Percentiles rank a stretch among this genome's conserved stretches.
Conservation (phyloP, 2,113 vertebrate species). For the Emydocephalus ijimae region DNA sequence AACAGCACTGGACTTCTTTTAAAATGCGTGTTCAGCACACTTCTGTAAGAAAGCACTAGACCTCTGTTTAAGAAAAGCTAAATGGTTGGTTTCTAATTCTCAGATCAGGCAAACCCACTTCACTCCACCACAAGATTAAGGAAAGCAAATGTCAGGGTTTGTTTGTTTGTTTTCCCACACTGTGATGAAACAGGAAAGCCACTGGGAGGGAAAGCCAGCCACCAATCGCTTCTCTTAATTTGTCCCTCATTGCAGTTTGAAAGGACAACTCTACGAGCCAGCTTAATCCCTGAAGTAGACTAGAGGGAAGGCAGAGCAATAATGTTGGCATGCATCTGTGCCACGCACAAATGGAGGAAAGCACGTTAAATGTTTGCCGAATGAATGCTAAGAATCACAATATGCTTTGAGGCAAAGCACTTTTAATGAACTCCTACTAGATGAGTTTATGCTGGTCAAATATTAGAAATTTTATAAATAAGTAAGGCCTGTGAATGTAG, state of each 20-base stretch:
- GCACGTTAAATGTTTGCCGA: not conserved
- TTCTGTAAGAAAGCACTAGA: not conserved
- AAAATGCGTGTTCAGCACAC: not conserved
- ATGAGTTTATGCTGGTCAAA: not conserved
- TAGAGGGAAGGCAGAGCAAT: not conserved
- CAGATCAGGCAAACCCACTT: not conserved
- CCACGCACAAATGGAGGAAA: not conserved
- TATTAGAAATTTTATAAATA: not conserved
- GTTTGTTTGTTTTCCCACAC: not conserved
- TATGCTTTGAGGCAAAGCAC: not conserved
- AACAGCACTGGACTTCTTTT: not conserved
- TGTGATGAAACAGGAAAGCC: not conserved
- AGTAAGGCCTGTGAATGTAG: slow-evolving; percentile 1
- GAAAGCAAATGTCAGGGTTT: not conserved
- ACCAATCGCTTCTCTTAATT: not conserved
- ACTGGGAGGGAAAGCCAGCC: not conserved
- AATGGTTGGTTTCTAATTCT: not conserved
- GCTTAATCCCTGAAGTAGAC: not conserved
- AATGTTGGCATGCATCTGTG: not conserved
- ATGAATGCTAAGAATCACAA: not conserved
- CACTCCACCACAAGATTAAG: not conserved
- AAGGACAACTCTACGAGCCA: not conserved
- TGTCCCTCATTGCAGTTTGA: not conserved
- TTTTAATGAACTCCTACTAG: not conserved
- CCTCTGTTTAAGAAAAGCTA: not conserved